Percentiles rank a stretch among this genome's conserved stretches.
These are phyloP conservation scores for Puntigrus tetrazona DNA, from an alignment of 2,113 vertebrate genomes.

Conservation along the genomic window DNA sequence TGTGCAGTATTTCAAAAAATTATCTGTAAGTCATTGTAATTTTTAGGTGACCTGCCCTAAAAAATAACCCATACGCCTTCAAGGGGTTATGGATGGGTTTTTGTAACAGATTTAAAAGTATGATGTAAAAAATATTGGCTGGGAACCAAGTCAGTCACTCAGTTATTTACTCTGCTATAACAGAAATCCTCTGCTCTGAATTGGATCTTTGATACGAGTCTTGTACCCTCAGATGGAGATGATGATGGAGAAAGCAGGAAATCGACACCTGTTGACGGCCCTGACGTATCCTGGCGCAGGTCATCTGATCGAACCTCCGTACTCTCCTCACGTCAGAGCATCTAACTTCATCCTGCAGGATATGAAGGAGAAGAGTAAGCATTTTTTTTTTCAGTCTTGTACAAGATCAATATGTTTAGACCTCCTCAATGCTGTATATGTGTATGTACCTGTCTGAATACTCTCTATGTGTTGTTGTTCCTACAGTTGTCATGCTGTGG, in stretches of 20 bases:
- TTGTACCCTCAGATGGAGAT: conserved; percentile 59
- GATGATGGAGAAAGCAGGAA: too few relatives aligned
- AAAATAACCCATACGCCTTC: too few relatives aligned
- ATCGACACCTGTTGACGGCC: too few relatives aligned
- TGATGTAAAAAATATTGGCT: too few relatives aligned
- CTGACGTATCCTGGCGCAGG: too few relatives aligned
- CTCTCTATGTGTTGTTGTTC: conserved; percentile 45
- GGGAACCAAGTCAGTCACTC: too few relatives aligned
- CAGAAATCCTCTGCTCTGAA: neutral
- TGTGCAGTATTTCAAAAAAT: too few relatives aligned
- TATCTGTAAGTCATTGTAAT: too few relatives aligned
- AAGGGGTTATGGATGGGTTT: too few relatives aligned
- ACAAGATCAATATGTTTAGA: neutral
- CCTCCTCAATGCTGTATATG: neutral
- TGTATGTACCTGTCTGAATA: neutral
- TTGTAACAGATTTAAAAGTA: too few relatives aligned
- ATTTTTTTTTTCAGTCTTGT: neutral
- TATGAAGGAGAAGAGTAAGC: conserved; percentile 44
- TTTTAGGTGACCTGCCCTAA: too few relatives aligned
- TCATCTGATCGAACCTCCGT: too few relatives aligned
- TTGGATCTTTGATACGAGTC: neutral
- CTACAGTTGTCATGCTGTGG: conserved; percentile 64
- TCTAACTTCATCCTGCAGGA: conserved; percentile 35
- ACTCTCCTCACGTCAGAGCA: conserved; percentile 67
- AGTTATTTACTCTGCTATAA: neutral